Evolutionary conservation across 2,888 invertebrate genomes (phyloP).

Genomic region (Nemotelus nigrinus): DNA sequence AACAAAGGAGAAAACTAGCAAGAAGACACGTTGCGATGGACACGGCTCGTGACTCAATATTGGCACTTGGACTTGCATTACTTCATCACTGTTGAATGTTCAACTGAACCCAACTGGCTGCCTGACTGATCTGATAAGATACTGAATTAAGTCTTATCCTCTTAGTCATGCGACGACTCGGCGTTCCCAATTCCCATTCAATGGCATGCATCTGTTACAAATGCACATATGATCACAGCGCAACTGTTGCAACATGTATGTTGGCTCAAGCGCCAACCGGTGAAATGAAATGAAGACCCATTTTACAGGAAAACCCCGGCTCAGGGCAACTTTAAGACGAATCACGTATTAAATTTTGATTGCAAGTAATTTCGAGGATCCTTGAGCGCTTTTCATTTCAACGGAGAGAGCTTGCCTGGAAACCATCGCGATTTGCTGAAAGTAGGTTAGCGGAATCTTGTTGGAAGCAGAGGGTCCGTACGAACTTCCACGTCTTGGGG

Average conservation of each 20-base stretch:
- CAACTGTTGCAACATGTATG: not conserved
- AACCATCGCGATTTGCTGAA: not conserved
- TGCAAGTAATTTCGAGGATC: not conserved
- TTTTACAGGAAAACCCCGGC: too few species aligned
- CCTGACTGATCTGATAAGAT: not conserved
- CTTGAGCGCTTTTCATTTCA: not conserved
- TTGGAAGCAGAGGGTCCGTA: not conserved
- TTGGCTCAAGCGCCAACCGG: too few species aligned
- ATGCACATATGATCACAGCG: too few species aligned
- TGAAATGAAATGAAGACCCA: too few species aligned
- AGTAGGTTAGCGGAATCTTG: not conserved
- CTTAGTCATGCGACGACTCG: not conserved
- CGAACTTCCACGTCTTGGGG: too few species aligned
- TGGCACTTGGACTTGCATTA: conserved; percentile 10
- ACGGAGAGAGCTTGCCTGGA: too few species aligned
- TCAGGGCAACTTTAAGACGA: not conserved
- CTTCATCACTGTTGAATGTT: not conserved
- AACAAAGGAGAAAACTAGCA: too few species aligned
- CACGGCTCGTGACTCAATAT: not conserved
- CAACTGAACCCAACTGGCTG: too few species aligned
- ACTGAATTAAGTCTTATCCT: conserved; percentile 6
- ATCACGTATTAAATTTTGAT: not conserved
- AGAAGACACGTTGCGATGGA: too few species aligned
- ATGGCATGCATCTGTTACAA: not conserved
- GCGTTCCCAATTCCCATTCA: conserved; percentile 19